Evolutionary conservation across 2,113 vertebrate genomes (phyloP).

Genomic region (Leptobrachium ailaonicum): DNA sequence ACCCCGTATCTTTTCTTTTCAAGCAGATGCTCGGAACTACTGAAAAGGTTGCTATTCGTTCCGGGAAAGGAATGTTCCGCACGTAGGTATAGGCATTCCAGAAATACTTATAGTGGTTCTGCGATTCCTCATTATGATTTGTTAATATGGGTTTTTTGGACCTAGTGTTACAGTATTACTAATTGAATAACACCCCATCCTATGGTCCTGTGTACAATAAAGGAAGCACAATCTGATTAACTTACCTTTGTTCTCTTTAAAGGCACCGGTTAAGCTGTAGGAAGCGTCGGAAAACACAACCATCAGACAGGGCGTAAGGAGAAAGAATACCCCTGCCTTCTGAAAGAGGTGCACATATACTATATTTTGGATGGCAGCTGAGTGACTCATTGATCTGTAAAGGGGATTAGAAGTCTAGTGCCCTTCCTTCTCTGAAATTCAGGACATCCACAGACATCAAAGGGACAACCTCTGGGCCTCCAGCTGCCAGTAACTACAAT

Average conservation of each 20-base stretch:
- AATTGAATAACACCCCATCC: not conserved
- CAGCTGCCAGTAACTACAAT: not conserved
- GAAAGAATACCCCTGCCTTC: constrained; percentile 59
- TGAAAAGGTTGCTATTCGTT: too few relatives aligned
- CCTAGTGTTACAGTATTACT: not conserved
- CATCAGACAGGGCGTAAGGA: constrained; percentile 48
- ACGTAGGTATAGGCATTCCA: not conserved
- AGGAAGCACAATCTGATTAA: not conserved
- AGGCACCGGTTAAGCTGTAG: constrained; percentile 17
- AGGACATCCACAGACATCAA: constrained; percentile 21
- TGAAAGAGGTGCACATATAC: constrained; percentile 63
- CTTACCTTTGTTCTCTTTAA: constrained; percentile 36
- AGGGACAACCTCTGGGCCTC: not conserved
- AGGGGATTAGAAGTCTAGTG: constrained; percentile 61
- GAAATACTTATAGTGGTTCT: not conserved
- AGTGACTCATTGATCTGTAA: constrained; percentile 65
- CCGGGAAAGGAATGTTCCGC: too few relatives aligned
- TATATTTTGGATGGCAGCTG: constrained; percentile 60
- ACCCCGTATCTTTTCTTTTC: too few relatives aligned
- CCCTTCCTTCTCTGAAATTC: constrained; percentile 42
- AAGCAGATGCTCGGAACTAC: too few relatives aligned
- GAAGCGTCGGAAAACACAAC: constrained; percentile 47
- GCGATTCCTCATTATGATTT: not conserved
- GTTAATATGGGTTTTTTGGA: too few relatives aligned
- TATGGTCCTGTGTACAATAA: not conserved